Percentiles rank a stretch among this genome's conserved stretches.
Conservation (phyloP, 1,140 invertebrate species). For the Littorina saxatilis region DNA sequence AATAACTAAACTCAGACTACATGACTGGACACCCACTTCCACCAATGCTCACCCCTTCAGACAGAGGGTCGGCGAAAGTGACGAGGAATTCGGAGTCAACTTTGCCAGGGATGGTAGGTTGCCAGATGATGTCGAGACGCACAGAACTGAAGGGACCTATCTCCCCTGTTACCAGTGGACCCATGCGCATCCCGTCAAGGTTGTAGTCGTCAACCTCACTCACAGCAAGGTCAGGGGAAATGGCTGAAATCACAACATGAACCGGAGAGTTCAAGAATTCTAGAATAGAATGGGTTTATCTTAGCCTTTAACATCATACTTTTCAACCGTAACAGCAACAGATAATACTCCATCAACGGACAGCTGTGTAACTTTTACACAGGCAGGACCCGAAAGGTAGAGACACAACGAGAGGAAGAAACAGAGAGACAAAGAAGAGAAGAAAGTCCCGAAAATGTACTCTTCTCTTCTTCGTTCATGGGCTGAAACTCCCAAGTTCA, state of each 20-base stretch:
- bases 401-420: not conserved
- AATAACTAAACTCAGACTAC: too few relatives aligned
- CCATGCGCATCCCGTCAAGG: constrained; percentile 72
- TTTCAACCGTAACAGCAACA: too few relatives aligned
- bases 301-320: too few relatives aligned
- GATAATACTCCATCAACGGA: not conserved
- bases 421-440: not conserved
- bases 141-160: constrained; percentile 71
- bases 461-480: too few relatives aligned
- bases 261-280: too few relatives aligned
- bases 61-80: constrained; percentile 68
- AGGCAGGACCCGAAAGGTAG: not conserved
- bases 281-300: too few relatives aligned
- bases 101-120: constrained; percentile 71
- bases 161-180: constrained; percentile 58
- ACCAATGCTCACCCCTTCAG: constrained; percentile 66
- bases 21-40: too few relatives aligned
- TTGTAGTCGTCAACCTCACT: constrained; percentile 69
- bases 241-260: constrained; percentile 14
- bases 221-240: constrained; percentile 57
- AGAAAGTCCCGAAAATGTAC: too few relatives aligned
- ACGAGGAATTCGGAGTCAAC: constrained; percentile 71
- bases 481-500: too few relatives aligned
- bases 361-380: too few relatives aligned
- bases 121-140: constrained; percentile 74